A percentile compares a stretch with the other conserved stretches of the same genome.
phyloP scores from a whole-genome alignment of 2,113 vertebrate species.

The Petrocephalus zakoni region DNA sequence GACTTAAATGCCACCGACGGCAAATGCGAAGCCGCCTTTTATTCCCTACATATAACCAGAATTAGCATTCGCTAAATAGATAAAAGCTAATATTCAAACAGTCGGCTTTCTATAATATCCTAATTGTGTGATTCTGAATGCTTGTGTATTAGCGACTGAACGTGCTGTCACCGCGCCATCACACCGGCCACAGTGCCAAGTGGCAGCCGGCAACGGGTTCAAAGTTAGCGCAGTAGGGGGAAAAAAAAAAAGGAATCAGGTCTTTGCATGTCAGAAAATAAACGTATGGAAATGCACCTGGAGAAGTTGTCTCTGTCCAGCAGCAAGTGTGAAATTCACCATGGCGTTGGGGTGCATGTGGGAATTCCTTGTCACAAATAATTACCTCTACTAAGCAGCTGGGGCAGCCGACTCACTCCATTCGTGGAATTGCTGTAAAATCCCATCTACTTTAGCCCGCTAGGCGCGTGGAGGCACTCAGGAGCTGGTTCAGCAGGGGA shows the following conservation, averaged over 20 bases:
- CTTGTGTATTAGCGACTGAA: neutral
- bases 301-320: conserved; percentile 54
- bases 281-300: conserved; percentile 10
- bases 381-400: conserved; percentile 68
- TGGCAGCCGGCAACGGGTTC: neutral
- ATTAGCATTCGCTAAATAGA: neutral
- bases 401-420: neutral
- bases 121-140: neutral
- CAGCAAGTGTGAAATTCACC: conserved; percentile 66
- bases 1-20: neutral
- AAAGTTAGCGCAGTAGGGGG: neutral
- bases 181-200: neutral
- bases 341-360: conserved; percentile 65
- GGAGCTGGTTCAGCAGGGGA: neutral
- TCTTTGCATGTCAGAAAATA: neutral
- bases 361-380: conserved; percentile 73
- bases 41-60: neutral
- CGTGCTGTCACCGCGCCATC: neutral
- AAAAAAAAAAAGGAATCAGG: neutral
- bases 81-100: neutral
- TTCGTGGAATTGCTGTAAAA: neutral
- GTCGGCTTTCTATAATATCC: neutral
- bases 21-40: neutral
- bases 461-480: neutral
- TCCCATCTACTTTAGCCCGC: neutral